Evolutionary conservation across 2,113 vertebrate species (phyloP).

Genomic region (Circaetus gallicus): DNA sequence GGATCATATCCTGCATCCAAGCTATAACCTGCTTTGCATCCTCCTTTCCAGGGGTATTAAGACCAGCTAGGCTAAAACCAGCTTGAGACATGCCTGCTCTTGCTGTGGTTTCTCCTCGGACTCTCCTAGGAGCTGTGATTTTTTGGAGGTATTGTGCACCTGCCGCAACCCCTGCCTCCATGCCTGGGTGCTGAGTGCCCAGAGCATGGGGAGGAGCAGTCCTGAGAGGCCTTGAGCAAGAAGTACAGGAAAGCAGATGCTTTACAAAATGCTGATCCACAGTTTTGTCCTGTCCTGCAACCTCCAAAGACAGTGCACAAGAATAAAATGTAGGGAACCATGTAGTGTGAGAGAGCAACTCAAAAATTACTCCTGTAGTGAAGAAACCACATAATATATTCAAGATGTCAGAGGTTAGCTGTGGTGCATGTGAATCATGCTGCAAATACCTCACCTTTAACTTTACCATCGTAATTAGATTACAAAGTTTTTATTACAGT

Average conservation of each 20-base stretch:
- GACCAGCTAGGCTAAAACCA: neutral
- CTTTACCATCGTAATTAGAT: slow-evolving; percentile 69
- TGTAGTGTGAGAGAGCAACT: slow-evolving; percentile 31
- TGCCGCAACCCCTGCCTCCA: neutral
- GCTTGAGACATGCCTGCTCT: neutral
- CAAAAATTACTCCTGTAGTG: slow-evolving; percentile 33
- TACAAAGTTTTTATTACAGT: slow-evolving; percentile 70
- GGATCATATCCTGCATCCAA: neutral
- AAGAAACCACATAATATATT: slow-evolving; percentile 63
- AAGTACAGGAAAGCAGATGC: neutral
- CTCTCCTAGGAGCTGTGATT: neutral
- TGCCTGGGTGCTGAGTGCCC: neutral
- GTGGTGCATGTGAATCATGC: slow-evolving; percentile 52
- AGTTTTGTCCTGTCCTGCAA: neutral
- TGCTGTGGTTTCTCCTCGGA: neutral
- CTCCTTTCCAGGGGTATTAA: neutral
- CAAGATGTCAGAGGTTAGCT: slow-evolving; percentile 69
- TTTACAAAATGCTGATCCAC: neutral
- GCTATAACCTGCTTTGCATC: neutral
- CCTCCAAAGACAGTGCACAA: neutral
- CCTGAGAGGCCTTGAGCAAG: neutral
- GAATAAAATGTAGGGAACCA: slow-evolving; percentile 25
- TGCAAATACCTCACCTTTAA: slow-evolving; percentile 73
- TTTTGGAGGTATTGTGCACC: neutral
- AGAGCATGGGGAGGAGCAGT: neutral